These are phyloP conservation scores for Chrysodeixis includens DNA, from an alignment of 2,888 invertebrate species.

Conservation along the genomic window DNA sequence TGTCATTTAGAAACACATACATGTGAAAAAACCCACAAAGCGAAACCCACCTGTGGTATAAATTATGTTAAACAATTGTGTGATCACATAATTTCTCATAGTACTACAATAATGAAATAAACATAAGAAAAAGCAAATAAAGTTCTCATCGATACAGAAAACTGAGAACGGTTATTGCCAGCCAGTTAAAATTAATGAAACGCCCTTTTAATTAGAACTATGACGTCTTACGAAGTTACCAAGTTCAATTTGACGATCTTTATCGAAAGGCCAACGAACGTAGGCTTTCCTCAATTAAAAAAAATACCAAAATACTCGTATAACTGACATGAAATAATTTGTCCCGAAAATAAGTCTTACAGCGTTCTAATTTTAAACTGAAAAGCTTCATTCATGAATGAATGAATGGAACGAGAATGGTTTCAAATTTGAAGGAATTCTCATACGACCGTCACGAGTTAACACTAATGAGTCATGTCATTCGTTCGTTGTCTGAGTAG, in stretches of 20 bases:
- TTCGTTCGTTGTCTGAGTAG: conserved; percentile 39
- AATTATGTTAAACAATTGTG: conserved; percentile 54
- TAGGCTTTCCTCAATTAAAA: neutral
- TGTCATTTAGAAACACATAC: neutral
- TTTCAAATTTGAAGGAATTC: conserved; percentile 3
- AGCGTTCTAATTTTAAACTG: neutral
- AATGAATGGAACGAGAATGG: neutral
- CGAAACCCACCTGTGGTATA: conserved; percentile 35
- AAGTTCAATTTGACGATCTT: neutral
- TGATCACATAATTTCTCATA: conserved; percentile 54
- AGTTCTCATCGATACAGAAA: conserved; percentile 32
- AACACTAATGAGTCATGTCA: conserved; percentile 50
- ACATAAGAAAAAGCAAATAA: conserved; percentile 39
- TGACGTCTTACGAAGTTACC: neutral
- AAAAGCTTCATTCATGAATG: neutral
- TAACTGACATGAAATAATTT: neutral
- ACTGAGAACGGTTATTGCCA: neutral
- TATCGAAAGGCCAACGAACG: neutral
- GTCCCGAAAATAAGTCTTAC: neutral
- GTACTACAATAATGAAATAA: conserved; percentile 43
- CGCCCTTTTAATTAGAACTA: conserved; percentile 1
- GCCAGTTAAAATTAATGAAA: neutral
- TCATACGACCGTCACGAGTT: conserved; percentile 21
- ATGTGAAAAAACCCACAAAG: conserved; percentile 31
- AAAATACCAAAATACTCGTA: neutral